phyloP scores from a whole-genome alignment of 2,797 vertebrate species.

The Delichon dasypus region DNA sequence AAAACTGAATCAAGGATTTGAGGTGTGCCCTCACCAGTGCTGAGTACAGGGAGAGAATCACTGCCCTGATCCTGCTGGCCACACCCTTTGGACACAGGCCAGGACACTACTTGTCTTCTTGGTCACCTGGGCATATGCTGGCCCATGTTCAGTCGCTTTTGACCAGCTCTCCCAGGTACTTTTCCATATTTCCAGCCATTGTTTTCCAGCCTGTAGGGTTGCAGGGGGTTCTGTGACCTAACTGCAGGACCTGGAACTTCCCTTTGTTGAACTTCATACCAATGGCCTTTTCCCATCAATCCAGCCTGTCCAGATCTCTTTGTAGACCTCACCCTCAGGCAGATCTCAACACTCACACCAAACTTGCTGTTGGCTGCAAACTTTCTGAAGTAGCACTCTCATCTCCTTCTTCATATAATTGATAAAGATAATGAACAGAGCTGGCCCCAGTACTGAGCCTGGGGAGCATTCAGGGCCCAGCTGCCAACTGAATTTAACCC shows the following conservation, averaged over 20 bases:
- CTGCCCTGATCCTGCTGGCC: not conserved
- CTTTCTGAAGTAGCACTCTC: not conserved
- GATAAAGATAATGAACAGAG: not conserved
- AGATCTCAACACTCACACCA: not conserved
- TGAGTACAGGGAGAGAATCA: not conserved
- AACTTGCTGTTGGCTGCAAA: not conserved
- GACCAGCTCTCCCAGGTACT: not conserved
- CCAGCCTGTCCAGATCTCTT: not conserved
- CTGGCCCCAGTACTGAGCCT: not conserved
- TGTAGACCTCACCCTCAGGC: fast-evolving
- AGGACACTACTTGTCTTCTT: fast-evolving
- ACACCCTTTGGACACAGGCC: not conserved
- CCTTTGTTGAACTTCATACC: not conserved
- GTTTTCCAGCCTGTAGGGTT: fast-evolving
- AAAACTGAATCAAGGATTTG: not conserved
- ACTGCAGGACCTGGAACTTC: not conserved
- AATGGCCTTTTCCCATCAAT: not conserved
- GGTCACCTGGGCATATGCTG: not conserved
- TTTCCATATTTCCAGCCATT: not conserved
- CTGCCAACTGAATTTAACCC: not conserved
- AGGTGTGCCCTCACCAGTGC: not conserved
- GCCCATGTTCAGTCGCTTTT: fast-evolving
- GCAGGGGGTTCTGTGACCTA: not conserved
- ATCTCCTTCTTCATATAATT: not conserved
- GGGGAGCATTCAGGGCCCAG: not conserved